phyloP scores from a whole-genome alignment of 2,113 vertebrate genomes.

The Sula dactylatra region DNA sequence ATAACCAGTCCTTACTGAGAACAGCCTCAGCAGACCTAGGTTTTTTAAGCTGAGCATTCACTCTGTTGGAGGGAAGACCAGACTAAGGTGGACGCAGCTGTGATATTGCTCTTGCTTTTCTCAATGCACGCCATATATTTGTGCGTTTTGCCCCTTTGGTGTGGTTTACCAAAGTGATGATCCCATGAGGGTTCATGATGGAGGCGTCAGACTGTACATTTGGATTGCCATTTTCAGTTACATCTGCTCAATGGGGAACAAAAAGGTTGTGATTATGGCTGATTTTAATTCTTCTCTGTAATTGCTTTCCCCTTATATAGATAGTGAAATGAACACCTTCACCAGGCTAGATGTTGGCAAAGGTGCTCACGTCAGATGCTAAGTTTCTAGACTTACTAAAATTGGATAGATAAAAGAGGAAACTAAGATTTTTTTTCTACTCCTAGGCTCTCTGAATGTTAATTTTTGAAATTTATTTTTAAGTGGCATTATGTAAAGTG shows the following conservation, averaged over 20 bases:
- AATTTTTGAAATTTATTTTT: neutral
- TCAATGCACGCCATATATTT: rapidly evolving
- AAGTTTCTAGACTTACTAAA: neutral
- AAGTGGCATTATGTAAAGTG: neutral
- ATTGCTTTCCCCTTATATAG: neutral
- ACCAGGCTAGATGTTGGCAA: neutral
- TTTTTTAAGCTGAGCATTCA: neutral
- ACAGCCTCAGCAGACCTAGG: neutral
- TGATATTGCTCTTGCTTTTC: neutral
- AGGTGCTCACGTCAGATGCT: neutral
- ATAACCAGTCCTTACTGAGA: neutral
- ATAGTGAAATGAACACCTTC: neutral
- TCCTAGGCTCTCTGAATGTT: neutral
- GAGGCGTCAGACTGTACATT: neutral
- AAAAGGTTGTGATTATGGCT: neutral
- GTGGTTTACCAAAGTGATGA: neutral
- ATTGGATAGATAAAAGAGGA: neutral
- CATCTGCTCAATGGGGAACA: neutral
- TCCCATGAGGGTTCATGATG: neutral
- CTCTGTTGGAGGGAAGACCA: neutral
- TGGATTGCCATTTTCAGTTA: neutral
- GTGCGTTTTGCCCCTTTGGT: neutral
- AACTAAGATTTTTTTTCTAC: neutral
- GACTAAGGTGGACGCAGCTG: neutral
- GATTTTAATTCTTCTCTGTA: neutral